These are phyloP conservation scores for Pteromalus puparum DNA, from an alignment of 1,140 invertebrate genomes.

Conservation along the genomic window DNA sequence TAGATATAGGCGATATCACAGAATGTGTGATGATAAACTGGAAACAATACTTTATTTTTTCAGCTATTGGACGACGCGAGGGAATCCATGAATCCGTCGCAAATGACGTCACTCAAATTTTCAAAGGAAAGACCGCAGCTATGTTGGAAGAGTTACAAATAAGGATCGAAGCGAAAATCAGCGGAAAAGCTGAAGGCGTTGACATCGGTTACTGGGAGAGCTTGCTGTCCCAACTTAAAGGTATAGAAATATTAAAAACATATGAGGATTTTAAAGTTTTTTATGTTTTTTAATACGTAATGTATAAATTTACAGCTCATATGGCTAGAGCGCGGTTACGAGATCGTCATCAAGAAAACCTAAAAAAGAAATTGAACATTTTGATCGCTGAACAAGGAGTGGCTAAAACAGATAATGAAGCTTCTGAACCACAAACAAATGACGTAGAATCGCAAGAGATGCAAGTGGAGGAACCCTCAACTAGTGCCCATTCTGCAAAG, in stretches of 20 bases:
- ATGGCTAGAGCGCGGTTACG: conserved; percentile 94
- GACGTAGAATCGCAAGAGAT: conserved; percentile 53
- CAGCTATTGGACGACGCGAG: conserved; percentile 85
- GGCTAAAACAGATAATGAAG: conserved; percentile 68
- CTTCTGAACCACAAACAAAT: conserved; percentile 55
- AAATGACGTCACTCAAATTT: conserved; percentile 91
- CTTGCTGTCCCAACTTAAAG: conserved; percentile 92
- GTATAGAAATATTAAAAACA: conserved; percentile 64
- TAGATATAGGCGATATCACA: no score
- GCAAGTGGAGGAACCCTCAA: conserved; percentile 56
- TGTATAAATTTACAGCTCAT: conserved; percentile 80
- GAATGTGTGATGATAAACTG: background rate
- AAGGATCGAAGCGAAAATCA: conserved; percentile 93
- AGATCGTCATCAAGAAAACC: conserved; percentile 94
- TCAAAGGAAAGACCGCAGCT: conserved; percentile 94
- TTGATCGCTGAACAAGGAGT: conserved; percentile 93
- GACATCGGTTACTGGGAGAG: conserved; percentile 99
- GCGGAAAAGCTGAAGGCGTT: conserved; percentile 88
- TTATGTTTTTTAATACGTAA: conserved; percentile 5
- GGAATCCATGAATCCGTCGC: conserved; percentile 96
- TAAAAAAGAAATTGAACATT: conserved; percentile 91
- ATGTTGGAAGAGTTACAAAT: conserved; percentile 89
- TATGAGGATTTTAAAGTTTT: background rate
- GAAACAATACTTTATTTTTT: conserved; percentile 48
- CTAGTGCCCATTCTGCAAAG: conserved; percentile 58